These are phyloP conservation scores for rabbit (Oryctolagus cuniculus) DNA, from an alignment of 2,113 vertebrate species.

Conservation along the genomic window DNA sequence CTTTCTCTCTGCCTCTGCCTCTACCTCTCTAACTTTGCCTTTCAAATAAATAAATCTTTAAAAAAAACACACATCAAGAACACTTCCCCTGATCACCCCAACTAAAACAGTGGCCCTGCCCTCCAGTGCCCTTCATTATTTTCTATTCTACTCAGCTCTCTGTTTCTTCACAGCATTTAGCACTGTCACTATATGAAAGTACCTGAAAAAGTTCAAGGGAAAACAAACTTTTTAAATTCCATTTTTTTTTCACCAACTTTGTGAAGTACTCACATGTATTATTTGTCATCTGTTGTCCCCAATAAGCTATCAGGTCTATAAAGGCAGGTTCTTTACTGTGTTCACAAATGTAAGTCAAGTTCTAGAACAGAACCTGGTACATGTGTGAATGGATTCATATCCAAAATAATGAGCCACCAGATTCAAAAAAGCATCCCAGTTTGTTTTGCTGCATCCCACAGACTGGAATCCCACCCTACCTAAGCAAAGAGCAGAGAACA, in stretches of 20 bases:
- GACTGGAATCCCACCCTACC: not conserved
- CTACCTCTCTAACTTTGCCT: too few relatives aligned
- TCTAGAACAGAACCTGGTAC: not conserved
- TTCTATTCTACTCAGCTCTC: not conserved
- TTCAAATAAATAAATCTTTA: too few relatives aligned
- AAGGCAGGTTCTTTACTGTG: not conserved
- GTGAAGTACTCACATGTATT: too few relatives aligned
- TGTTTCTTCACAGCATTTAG: slow-evolving; percentile 1
- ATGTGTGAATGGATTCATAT: not conserved
- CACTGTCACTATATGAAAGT: not conserved
- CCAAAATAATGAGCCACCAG: not conserved
- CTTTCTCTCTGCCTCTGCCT: too few relatives aligned
- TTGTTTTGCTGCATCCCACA: not conserved
- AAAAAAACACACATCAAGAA: not conserved
- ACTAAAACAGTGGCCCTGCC: not conserved
- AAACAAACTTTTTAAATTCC: too few relatives aligned
- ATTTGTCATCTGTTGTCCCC: not conserved
- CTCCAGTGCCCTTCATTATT: not conserved
- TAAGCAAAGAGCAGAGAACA: not conserved
- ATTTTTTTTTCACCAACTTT: too few relatives aligned
- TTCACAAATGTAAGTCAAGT: not conserved
- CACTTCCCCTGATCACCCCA: not conserved
- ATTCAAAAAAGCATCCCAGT: not conserved
- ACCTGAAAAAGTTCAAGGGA: too few relatives aligned
- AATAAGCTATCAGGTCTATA: not conserved